phyloP scores from a whole-genome alignment of 2,113 vertebrate species.

The Catharus minimus region DNA sequence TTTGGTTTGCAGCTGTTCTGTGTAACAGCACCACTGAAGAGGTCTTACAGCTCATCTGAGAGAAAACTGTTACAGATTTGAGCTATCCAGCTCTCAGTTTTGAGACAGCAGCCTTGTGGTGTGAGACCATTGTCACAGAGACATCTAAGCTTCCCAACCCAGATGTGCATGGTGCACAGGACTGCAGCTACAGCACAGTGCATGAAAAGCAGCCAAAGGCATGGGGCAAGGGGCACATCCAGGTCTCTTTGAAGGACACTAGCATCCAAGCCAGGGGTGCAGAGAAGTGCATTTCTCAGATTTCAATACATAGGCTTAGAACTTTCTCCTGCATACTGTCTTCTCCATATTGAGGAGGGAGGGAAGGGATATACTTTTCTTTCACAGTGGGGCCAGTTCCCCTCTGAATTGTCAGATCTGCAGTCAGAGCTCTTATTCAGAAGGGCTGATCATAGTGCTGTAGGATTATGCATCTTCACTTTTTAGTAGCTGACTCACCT shows the following conservation, averaged over 20 bases:
- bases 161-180: fast-evolving
- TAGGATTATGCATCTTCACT: not conserved
- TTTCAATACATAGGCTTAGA: not conserved
- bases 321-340: not conserved
- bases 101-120: not conserved
- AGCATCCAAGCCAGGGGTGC: not conserved
- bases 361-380: not conserved
- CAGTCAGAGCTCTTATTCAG: not conserved
- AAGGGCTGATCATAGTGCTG: not conserved
- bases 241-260: not conserved
- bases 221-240: fast-evolving
- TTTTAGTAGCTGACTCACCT: not conserved
- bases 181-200: not conserved
- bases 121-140: not conserved
- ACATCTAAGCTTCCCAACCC: not conserved
- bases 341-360: not conserved
- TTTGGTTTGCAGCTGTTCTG: not conserved
- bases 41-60: not conserved
- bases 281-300: not conserved
- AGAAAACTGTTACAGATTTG: not conserved
- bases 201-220: not conserved
- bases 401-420: not conserved
- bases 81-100: not conserved
- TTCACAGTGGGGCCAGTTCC: not conserved
- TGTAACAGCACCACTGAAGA: not conserved